Base-by-base conservation (phyloP, 1,140 invertebrate species). In the Orius insidiosus region DNA sequence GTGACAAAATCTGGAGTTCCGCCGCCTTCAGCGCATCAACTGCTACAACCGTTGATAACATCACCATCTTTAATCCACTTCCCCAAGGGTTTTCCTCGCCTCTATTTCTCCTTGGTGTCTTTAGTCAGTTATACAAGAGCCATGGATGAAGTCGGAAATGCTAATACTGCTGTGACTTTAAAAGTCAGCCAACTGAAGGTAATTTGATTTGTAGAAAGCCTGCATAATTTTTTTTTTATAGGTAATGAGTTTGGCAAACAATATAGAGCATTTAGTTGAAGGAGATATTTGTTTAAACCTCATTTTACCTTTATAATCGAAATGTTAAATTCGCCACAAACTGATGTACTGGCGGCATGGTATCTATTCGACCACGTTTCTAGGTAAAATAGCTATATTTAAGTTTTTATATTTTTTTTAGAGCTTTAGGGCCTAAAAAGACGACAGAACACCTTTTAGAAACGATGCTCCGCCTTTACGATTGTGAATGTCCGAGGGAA, bases 311-410 rank as follows among this genome's bases (percentile, higher is more conserved):
- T 87, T 61, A 71, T 93, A 11, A 74, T 78, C 51, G 76, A 86
- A 54, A 63, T 94, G 49, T 70, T 94, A 49, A 68, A 75, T 37
- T 75, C 84, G 60, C 75, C 78, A 45, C 73, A 80, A 11, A 88
- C 85, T 5, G 78, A 80, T 5, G 82, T 93, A 36, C 65, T 88
- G 35, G 78, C 86, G 8, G 80, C 85, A 37, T 93, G 89, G 86
- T 78, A 87, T 62, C 66, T 95, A 6, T 89, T 94, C 52, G 84
- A 88, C 62, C 74, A 78, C 0, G 68, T 93, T 45, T 74, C 82
- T 0, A 66, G 63, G 65, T 67, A 54, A 57, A 49, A n/a, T n/a
- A n/a, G n/a, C n/a, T n/a, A n/a, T n/a, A n/a, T n/a, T n/a, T n/a
- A n/a, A n/a, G n/a, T n/a, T n/a, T n/a, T n/a, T n/a, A n/a, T n/a